Evolutionary conservation across 2,113 vertebrate genomes (phyloP).

Genomic region (Podarcis cretensis): DNA sequence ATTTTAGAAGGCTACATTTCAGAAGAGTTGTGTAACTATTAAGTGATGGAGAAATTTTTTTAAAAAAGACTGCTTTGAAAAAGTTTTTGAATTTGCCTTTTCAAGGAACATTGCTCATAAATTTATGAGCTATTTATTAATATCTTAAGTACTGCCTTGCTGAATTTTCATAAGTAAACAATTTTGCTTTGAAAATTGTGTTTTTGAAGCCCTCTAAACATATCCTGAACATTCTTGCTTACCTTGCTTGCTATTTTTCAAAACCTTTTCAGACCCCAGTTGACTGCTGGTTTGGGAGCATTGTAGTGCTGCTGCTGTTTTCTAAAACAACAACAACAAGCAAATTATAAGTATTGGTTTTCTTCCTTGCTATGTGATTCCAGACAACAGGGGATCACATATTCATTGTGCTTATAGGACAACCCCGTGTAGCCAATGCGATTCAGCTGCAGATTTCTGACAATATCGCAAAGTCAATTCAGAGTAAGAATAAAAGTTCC

Average conservation of each 20-base stretch:
- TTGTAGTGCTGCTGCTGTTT: neutral
- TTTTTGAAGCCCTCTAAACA: neutral
- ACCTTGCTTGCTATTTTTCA: neutral
- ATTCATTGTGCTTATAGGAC: neutral
- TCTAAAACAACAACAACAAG: neutral
- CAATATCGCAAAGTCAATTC: neutral
- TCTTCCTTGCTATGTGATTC: neutral
- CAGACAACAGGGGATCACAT: neutral
- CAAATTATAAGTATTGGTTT: neutral
- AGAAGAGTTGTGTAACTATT: neutral
- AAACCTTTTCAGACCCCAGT: neutral
- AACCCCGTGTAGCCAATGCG: too few species aligned
- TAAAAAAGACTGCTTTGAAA: neutral
- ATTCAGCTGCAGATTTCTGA: neutral
- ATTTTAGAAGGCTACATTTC: neutral
- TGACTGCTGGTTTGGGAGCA: neutral
- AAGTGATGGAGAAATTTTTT: neutral
- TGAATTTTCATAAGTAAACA: neutral
- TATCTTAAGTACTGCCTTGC: neutral
- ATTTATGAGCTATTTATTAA: neutral
- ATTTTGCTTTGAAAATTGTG: neutral
- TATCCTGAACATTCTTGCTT: neutral
- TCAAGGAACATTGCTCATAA: neutral
- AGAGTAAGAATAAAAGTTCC: neutral
- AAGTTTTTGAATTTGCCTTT: neutral